Conservation (phyloP, 2,113 vertebrate genomes). For the Lamprologus tigripictilis region DNA sequence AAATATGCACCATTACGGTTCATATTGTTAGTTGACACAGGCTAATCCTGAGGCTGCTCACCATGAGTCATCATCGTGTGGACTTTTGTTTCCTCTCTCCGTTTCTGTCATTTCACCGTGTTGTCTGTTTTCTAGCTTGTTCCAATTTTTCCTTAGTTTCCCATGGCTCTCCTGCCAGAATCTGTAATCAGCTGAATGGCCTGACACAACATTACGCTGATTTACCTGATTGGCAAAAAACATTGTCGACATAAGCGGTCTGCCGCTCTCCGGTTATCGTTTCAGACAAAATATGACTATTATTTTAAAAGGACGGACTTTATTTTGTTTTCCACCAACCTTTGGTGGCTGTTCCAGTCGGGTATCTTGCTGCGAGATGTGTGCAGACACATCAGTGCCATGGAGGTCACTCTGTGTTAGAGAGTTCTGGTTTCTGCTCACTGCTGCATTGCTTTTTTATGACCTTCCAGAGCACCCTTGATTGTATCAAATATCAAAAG, state of each 20-base stretch:
- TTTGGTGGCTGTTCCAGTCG: not conserved
- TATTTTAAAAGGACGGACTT: not conserved
- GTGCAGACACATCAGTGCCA: not conserved
- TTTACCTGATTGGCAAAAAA: constrained; percentile 33
- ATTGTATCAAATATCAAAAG: constrained; percentile 44
- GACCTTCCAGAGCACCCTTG: not conserved
- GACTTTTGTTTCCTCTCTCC: constrained; percentile 42
- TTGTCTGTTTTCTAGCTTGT: constrained; percentile 33
- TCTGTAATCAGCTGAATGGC: constrained; percentile 29
- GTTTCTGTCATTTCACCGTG: constrained; percentile 23
- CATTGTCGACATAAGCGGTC: constrained; percentile 5
- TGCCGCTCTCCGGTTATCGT: not conserved
- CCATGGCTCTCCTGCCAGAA: not conserved
- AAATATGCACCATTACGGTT: constrained; percentile 12
- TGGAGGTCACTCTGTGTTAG: constrained; percentile 30
- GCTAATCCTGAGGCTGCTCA: constrained; percentile 49
- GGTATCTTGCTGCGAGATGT: not conserved
- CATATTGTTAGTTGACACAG: constrained; percentile 44
- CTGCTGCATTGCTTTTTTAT: constrained; percentile 10
- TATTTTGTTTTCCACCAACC: not conserved
- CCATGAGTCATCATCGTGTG: constrained; percentile 54
- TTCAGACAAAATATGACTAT: not conserved
- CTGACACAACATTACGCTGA: constrained; percentile 16
- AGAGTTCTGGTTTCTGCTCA: constrained; percentile 21
- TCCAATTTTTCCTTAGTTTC: constrained; percentile 38